Base-by-base conservation (phyloP, 1,140 invertebrate species). In the Sycophila sp. region DNA sequence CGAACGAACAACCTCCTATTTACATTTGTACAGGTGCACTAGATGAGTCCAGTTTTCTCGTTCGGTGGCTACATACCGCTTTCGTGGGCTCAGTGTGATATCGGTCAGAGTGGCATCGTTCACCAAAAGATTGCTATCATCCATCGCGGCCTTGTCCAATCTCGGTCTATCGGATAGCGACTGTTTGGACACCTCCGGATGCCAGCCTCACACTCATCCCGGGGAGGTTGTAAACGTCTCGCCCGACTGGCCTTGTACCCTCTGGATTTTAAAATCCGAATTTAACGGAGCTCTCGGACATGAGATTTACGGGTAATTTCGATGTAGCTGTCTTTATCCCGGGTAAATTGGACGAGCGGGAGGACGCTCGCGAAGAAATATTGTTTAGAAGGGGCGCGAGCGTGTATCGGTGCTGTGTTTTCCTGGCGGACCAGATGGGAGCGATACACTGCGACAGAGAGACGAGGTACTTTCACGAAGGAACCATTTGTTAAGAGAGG, bases 401-500 rank as follows among this genome's bases (percentile, higher is more conserved):
- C 19, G n/a, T 55, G 51, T 30, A 22, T 4, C n/a, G 3, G 17
- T 22, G 11, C n/a, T n/a, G n/a, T n/a, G 28, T 32, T 55, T 26
- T 34, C 28, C 15, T 11, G 8, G 15, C 5, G 17, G 51, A 10
- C 24, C 24, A 11, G 47, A 51, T n/a, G n/a, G 13, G 47, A 28
- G 26, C 15, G 17, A 55, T 55, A 55, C 34, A 42, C n/a, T n/a
- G n/a, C n/a, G n/a, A n/a, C n/a, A 13, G 51, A 53, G 49, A 38
- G 60, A 67, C 60, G 64, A 80, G 65, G 76, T 69, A 70, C 72
- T 77, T 78, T 78, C 69, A 76, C 64, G 55, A 55, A 4, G 42
- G 60, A 62, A 74, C 75, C 75, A 78, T 84, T 80, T 73, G 76
- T 80, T 81, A 80, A 26, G 68, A 49, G 49, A 34, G 45, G 49